Evolutionary conservation across 2,113 vertebrate species (phyloP), one percentile per base, ranked within the genome.

Genomic region (Herpetotheres cachinnans): DNA sequence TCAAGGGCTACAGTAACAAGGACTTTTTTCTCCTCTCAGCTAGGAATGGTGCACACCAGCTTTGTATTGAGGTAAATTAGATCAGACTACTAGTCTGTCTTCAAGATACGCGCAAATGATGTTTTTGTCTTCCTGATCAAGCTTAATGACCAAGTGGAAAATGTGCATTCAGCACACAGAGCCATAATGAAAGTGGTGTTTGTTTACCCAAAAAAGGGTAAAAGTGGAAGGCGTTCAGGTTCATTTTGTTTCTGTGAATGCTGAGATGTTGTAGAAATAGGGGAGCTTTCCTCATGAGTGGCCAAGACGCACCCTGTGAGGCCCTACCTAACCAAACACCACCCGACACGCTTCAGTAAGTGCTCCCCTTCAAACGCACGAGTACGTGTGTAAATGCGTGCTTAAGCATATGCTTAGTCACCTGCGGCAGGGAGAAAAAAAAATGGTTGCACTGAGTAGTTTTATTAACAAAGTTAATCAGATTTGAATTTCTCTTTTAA

Each of bases 311-410:
- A 17, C 15, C 1, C 0, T 24, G 26, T 32, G 58, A 73, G 16
- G 9, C 21, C 7, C 29, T 29, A 8, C 13, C 40, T 55, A 27
- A 63, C 12, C 26, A 84, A n/a, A 14, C 38, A 36, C 13, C 13
- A 29, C 19, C 13, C 7, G 54, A 61, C 30, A 29, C 1, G 0
- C 29, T 29, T 11, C 10, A 16, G 10, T 30, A 15, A 8, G 8
- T 70, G 5, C 27, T 66, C 19, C 27, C 36, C 11, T 81, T 76
- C 63, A 90, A 49, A 29, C 16, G 6, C 21, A 8, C 15, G 30
- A 13, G 7, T 40, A 8, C 12, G 32, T 40, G n/a, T 46, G 24
- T 47, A 26, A 52, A 62, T 32, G 9, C 1, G 1, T 7, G 9
- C 40, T 49, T 72, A 58, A 55, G 42, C 26, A 7, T 5, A 0